Evolutionary conservation across 2,797 vertebrate genomes (phyloP), one percentile per base, ranked within the genome.

Genomic region (Enoplosus armatus): DNA sequence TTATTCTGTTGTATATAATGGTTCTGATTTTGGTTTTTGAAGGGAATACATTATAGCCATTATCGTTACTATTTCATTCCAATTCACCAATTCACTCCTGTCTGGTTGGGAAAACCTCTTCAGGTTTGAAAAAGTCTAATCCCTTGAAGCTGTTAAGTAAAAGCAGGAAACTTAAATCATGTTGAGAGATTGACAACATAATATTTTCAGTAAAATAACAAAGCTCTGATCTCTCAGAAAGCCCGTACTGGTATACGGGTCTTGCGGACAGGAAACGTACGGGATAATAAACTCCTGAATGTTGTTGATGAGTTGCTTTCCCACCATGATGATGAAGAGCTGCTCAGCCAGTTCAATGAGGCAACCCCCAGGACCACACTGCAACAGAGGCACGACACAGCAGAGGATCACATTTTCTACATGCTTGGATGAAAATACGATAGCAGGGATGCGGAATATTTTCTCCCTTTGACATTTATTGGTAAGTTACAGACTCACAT

Each of bases 271-370:
- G 18, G 33, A 35, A 11, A 94, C 95, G n/a, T 94, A 96, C 94
- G 95, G 96, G 67, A 96, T 75, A 31, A 96, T 68, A 50, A 96
- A 96, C 87, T 96, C 95, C 86, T 97, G 95, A 54, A 95, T 12
- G 51, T 96, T 96, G 93, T 94, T 95, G 91, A 95, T 93, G 31
- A 97, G 90, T 84, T 96, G 95, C 80, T 96, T 96, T 53, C 96
- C 96, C 71, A 96, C 96, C 95, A 95, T 96, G 84, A 96, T 96
- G 87, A 96, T 95, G 85, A 97, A 96, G 47, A 96, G 96, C 35
- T 96, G 95, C 75, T 96, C 93, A 61, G 96, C 95, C 65, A 97
- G 86, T 79, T 96, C 94, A 24, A 96, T 96, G 45, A 96, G 93
- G 79, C 96, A 96, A 14, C 96, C 95, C 0, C 96, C 95, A 0